Base-by-base conservation (phyloP, 2,888 invertebrate genomes). In the Arctia plantaginis region DNA sequence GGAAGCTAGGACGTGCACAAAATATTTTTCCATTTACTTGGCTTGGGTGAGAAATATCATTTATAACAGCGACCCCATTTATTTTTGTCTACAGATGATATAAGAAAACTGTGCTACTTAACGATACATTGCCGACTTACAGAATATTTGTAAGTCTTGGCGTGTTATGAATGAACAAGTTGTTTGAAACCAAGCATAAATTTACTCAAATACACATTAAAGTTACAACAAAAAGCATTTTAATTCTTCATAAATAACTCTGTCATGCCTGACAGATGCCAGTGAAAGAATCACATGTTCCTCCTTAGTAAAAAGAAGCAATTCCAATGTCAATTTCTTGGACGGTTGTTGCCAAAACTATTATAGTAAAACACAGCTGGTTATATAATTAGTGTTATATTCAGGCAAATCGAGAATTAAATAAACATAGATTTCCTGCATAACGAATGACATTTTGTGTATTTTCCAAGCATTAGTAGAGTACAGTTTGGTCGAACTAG, bases 61-160 rank as follows among this genome's bases (percentile, higher is more conserved):
- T 73, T 77, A 72, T 69, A 41, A 82, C 47, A 68, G 59, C 71
- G 72, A 77, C 73, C 44, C 59, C 73, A 77, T 82, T 82, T 82
- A 70, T 51, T 79, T 76, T 39, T 66, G 64, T 73, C 72, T 66
- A 64, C 69, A 71, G 64, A 79, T 77, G 73, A 81, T 77, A 65
- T 75, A 81, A 79, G 35, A 35, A 65, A 77, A 70, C 3, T 30
- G 13, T 41, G 66, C 66, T 70, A n/a, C 73, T 23, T 18, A 18
- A 13, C 62, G 15, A 62, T 62, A 62, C 62, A 18, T 62, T 62
- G 6, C 59, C 18, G 62, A 62, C 62, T 62, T 6, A 30, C 2
- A 18, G 30, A 62, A 30, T 62, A 27, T 62, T 27, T 62, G 18
- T 62, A 30, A 30, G 30, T 27, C 7, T 30, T 30, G 30, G 30